phyloP scores from a whole-genome alignment of 2,113 vertebrate genomes.

The Petrocephalus zakoni region DNA sequence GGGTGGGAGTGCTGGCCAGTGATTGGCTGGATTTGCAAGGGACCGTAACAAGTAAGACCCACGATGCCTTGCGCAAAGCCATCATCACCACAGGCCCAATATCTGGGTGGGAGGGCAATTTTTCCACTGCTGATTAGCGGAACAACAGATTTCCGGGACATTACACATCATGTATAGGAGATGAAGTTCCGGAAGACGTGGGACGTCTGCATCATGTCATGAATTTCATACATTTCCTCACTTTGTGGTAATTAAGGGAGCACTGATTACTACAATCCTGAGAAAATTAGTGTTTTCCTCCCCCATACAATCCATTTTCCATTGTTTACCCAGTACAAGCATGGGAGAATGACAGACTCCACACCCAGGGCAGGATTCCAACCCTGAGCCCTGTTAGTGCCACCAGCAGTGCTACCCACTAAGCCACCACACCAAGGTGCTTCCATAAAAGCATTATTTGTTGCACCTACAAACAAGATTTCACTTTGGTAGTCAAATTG shows the following conservation, averaged over 20 bases:
- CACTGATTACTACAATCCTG: not conserved
- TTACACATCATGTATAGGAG: too few relatives aligned
- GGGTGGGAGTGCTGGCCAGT: too few relatives aligned
- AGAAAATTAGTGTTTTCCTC: not conserved
- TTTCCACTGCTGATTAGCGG: too few relatives aligned
- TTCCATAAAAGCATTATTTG: not conserved
- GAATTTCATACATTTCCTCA: not conserved
- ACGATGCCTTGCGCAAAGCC: too few relatives aligned
- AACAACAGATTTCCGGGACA: too few relatives aligned
- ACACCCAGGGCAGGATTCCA: not conserved
- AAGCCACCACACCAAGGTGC: not conserved
- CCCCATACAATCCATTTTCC: not conserved
- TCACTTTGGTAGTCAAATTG: not conserved
- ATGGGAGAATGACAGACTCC: not conserved
- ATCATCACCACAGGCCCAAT: too few relatives aligned
- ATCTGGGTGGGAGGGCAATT: too few relatives aligned
- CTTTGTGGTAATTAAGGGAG: not conserved
- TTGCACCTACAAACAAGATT: not conserved
- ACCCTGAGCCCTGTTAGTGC: not conserved
- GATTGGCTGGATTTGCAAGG: too few relatives aligned
- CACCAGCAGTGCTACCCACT: not conserved
- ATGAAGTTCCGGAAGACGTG: too few relatives aligned
- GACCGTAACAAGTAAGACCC: too few relatives aligned
- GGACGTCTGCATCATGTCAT: too few relatives aligned
- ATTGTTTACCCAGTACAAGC: not conserved